Percentiles rank a stretch among this genome's conserved stretches.
These are phyloP conservation scores for Xanthorhoe spadicearia DNA, from an alignment of 2,888 invertebrate genomes.

Conservation along the genomic window DNA sequence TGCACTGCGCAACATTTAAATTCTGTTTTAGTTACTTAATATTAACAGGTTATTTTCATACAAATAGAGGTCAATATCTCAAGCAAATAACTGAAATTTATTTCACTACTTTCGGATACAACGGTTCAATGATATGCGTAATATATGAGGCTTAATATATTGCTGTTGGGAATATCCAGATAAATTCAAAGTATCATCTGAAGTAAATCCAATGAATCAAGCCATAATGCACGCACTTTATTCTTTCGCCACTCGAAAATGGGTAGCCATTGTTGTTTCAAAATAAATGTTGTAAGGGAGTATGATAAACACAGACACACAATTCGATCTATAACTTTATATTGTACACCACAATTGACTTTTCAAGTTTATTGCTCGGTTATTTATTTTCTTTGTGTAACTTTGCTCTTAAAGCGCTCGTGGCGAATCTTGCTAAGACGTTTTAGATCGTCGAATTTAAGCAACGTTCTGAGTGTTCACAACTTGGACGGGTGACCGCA, in stretches of 20 bases:
- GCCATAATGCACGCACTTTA: slow-evolving; percentile 12
- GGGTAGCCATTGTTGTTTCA: slow-evolving; percentile 11
- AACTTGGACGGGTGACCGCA: no score
- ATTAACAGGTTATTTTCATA: not conserved
- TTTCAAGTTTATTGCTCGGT: no score
- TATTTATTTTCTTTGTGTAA: no score
- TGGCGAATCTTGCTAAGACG: no score
- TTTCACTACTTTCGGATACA: slow-evolving; percentile 2
- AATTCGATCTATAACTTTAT: no score
- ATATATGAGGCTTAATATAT: not conserved
- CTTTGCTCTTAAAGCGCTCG: no score
- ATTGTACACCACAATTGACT: no score
- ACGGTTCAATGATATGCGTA: not conserved
- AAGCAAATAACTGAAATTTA: not conserved
- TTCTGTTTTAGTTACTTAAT: no score
- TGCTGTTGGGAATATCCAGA: slow-evolving; percentile 2
- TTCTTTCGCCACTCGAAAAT: slow-evolving; percentile 21
- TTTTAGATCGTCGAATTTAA: no score
- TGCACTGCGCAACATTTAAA: no score
- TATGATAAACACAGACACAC: not conserved
- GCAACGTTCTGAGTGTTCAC: no score
- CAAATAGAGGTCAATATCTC: not conserved
- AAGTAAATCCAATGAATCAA: slow-evolving; percentile 19
- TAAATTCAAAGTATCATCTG: slow-evolving; percentile 11
- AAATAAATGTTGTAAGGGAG: slow-evolving; percentile 14